Evolutionary conservation across 2,113 vertebrate genomes (phyloP), one percentile per base, ranked within the genome.

Genomic region (Nyctibius bracteatus): DNA sequence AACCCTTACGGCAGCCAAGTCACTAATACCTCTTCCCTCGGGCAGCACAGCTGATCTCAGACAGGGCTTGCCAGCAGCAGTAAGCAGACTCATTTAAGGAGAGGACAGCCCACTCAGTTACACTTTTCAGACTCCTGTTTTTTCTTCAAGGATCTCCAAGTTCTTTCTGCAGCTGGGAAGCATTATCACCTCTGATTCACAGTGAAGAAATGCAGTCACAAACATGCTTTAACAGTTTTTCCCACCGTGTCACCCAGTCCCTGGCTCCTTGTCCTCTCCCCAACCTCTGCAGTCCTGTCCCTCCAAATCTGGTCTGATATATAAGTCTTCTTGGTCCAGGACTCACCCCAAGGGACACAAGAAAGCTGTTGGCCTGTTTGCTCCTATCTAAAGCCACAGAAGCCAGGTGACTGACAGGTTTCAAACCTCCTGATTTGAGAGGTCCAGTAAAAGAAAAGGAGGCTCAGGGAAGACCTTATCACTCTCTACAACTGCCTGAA

Each of bases 41-140:
- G 92, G 96, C 96, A 84, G 90, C 72, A 63, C 93, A 95, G 93
- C 90, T 96, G 94, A 96, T 94, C 90, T 74, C 90, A 43, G 91
- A 13, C 86, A 92, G 68, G 92, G 41, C 65, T 94, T 92, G 94
- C 86, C 95, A 95, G 68, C 86, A 88, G 83, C 80, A 84, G 57
- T 57, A 67, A 92, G 92, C 2, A 81, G 75, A 63, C 80, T 93
- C 80, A 79, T 79, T 75, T 89, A 68, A 72, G 61, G 39, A 62
- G 43, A 71, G 39, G 35, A 63, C 77, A 89, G 79, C 59, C 67
- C 47, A 28, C 71, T 92, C 46, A 55, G 78, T 81, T 83, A 66
- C 55, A 88, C 54, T 92, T 54, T 67, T 84, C 68, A 83, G 72
- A n/a, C 59, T 58, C 47, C 33, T 77, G 35, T 5, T 66, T 91